Conservation (phyloP, 1,140 invertebrate genomes). For the Pinna nobilis region DNA sequence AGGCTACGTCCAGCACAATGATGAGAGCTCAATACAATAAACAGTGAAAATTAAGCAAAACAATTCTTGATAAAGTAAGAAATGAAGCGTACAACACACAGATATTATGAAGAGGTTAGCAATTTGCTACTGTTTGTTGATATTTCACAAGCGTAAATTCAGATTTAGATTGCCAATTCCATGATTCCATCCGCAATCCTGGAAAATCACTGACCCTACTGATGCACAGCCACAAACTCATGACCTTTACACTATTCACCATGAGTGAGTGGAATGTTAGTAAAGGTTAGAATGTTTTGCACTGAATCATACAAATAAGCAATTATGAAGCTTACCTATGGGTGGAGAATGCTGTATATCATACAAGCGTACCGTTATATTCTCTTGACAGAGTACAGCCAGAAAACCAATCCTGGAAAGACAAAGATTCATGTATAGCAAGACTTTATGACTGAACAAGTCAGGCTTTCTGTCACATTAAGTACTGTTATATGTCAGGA, state of each 20-base stretch:
- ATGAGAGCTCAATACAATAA: no score
- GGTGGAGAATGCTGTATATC: constrained; percentile 88
- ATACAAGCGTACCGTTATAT: constrained; percentile 82
- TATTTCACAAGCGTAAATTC: neutral
- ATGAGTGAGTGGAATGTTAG: neutral
- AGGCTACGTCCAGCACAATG: no score
- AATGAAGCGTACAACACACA: no score
- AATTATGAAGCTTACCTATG: constrained; percentile 73
- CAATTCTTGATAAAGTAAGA: no score
- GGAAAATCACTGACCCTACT: neutral
- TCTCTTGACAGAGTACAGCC: constrained; percentile 84
- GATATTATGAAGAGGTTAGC: no score
- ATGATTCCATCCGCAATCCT: no score
- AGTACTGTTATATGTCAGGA: neutral
- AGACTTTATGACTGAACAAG: neutral
- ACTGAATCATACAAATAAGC: neutral
- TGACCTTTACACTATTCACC: neutral
- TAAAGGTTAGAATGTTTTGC: neutral
- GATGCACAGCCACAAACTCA: neutral
- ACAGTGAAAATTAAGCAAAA: no score
- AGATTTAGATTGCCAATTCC: no score
- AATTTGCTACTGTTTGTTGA: no score
- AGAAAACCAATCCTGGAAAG: constrained; percentile 83
- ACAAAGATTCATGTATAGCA: constrained; percentile 7
- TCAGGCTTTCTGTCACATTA: neutral